Percentiles rank a stretch among this genome's conserved stretches.
These are phyloP conservation scores for Caenorhabditis remanei DNA, from an alignment of 1,140 invertebrate species.

Conservation along the genomic window DNA sequence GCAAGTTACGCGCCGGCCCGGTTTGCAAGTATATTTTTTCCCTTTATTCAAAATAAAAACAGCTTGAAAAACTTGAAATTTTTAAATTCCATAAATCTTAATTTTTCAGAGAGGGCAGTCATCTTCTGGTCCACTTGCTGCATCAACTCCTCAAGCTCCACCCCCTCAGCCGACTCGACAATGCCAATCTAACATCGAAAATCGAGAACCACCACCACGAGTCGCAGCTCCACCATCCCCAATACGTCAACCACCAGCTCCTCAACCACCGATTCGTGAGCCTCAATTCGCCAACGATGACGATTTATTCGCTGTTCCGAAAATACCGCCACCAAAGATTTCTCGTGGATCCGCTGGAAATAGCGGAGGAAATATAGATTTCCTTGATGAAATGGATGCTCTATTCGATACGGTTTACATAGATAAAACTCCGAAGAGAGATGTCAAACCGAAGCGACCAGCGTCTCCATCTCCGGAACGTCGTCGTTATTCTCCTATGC, in stretches of 20 bases:
- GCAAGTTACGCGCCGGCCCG: too few species aligned
- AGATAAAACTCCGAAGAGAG: not conserved
- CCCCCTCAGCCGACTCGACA: not conserved
- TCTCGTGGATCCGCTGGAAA: not conserved
- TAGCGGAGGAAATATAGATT: not conserved
- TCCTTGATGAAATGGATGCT: not conserved
- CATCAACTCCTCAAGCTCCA: not conserved
- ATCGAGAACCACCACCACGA: not conserved
- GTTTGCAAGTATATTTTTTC: too few species aligned
- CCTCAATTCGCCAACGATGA: not conserved
- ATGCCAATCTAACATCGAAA: not conserved
- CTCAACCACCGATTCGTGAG: not conserved
- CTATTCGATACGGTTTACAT: slow-evolving; percentile 13
- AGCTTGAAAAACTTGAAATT: too few species aligned
- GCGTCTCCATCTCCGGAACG: not conserved
- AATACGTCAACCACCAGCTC: not conserved
- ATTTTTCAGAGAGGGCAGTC: slow-evolving; percentile 12
- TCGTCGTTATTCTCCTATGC: not conserved
- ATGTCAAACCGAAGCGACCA: not conserved
- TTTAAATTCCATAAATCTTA: too few species aligned
- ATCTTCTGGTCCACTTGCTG: not conserved
- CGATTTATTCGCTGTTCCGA: slow-evolving; percentile 31
- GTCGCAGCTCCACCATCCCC: not conserved
- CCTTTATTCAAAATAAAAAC: too few species aligned
- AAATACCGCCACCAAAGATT: not conserved